Base-by-base conservation (phyloP, 2,888 invertebrate genomes). In the Asteroscopus sphinx region DNA sequence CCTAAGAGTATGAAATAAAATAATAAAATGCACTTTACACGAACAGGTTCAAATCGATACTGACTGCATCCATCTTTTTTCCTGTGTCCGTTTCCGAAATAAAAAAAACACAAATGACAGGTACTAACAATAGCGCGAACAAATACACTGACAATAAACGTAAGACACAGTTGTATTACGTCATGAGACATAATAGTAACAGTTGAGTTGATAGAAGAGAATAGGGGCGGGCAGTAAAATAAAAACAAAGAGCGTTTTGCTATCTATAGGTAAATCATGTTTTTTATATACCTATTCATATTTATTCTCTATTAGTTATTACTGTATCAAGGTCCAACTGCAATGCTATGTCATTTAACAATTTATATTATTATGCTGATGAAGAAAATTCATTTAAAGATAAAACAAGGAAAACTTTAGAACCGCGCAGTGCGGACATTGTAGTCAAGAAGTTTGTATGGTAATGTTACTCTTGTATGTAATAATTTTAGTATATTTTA, bases 71-170 rank as follows among this genome's bases (percentile, higher is more conserved):
- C 64, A 72, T 73, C 77, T 79, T 74, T 85, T 85, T 86, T 85
- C 87, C 86, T 83, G 86, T 89, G 91, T 92, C 92, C 92, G 89
- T 92, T 92, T 91, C 87, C 88, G 87, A 89, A 88, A 86, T 89
- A 84, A 78, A 90, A 89, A 90, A 85, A 78, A 66, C 37, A 64
- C 64, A 74, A 73, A 76, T 74, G 71, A 89, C 91, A 92, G 91
- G 92, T 93, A 90, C 76, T 78, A 83, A 80, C 76, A 77, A 78
- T 65, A 52, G 73, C 70, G 67, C 65, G 48, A 63, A 65, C 70
- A 74, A 74, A 69, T 67, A 74, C 71, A 74, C 73, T 78, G 75
- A 77, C 83, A 77, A 69, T 68, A 64, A 48, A 48, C 33, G 21
- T n/a, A 52, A 62, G 61, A 66, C 58, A 68, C 32, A 57, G 30